Conservation (phyloP, 2,113 vertebrate species). For the Phyllopteryx taeniolatus region DNA sequence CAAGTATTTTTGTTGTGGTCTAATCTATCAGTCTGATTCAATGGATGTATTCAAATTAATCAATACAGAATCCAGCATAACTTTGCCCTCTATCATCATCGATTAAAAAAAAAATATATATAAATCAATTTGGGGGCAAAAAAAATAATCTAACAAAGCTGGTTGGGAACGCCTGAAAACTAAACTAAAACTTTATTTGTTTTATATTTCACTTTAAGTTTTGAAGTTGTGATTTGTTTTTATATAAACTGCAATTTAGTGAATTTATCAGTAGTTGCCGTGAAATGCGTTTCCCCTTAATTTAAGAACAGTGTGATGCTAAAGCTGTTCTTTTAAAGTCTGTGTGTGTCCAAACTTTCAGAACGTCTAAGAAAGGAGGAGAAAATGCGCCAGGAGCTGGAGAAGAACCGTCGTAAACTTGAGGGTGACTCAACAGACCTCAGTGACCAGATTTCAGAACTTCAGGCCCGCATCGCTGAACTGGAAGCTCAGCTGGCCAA, state of each 20-base stretch:
- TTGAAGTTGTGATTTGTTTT: too few relatives aligned
- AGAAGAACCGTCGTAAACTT: conserved; percentile 93
- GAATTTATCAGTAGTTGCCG: too few relatives aligned
- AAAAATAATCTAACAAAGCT: too few relatives aligned
- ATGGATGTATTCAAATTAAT: not conserved
- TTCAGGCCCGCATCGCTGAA: conserved; percentile 94
- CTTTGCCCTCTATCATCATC: too few relatives aligned
- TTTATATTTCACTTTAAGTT: too few relatives aligned
- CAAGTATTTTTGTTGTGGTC: conserved; percentile 35
- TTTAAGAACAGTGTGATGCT: not conserved
- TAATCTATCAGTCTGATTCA: not conserved
- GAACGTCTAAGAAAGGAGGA: conserved; percentile 92
- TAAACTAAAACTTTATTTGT: too few relatives aligned
- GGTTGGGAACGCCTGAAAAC: too few relatives aligned
- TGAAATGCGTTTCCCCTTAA: not conserved
- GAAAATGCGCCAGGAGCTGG: conserved; percentile 89
- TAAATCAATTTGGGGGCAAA: too few relatives aligned
- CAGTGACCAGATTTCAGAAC: conserved; percentile 88
- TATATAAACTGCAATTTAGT: too few relatives aligned
- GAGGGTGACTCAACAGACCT: conserved; percentile 92
- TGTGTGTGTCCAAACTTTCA: conserved; percentile 40
- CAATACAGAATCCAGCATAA: too few relatives aligned
- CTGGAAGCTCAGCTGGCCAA: conserved; percentile 92
- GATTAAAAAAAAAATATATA: too few relatives aligned
- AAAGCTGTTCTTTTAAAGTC: not conserved